phyloP scores from a whole-genome alignment of 2,888 invertebrate species.

The Sinotaia quadrata region DNA sequence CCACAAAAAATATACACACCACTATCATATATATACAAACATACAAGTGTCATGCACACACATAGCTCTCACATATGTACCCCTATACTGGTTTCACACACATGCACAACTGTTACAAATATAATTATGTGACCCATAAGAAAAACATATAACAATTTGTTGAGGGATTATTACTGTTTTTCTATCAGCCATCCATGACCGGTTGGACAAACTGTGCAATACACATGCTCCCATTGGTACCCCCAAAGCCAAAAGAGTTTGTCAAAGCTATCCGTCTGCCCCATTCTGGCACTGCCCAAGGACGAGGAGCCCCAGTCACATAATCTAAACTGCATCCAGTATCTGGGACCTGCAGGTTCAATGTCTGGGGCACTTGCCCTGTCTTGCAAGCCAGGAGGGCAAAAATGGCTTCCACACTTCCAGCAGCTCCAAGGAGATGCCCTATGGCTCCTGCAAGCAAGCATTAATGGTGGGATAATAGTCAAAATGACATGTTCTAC shows the following conservation, averaged over 20 bases:
- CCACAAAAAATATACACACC: too few relatives aligned
- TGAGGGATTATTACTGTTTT: too few relatives aligned
- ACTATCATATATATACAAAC: too few relatives aligned
- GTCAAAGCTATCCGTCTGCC: constrained; percentile 82
- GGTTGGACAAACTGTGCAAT: constrained; percentile 41
- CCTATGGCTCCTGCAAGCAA: constrained; percentile 89
- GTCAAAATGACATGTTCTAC: too few relatives aligned
- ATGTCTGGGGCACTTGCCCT: constrained; percentile 86
- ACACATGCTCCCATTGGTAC: constrained; percentile 88
- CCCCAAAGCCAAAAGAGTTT: constrained; percentile 99
- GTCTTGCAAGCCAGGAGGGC: constrained; percentile 85
- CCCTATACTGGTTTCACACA: too few relatives aligned
- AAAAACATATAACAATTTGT: too few relatives aligned
- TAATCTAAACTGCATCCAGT: constrained; percentile 79
- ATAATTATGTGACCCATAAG: too few relatives aligned
- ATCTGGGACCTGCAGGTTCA: constrained; percentile 84
- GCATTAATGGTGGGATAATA: too few relatives aligned
- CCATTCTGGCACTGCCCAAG: not conserved
- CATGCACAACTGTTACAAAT: too few relatives aligned
- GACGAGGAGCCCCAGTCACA: constrained; percentile 75
- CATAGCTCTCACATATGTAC: too few relatives aligned
- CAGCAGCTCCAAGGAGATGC: constrained; percentile 96
- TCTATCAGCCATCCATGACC: too few relatives aligned
- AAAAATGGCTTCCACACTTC: constrained; percentile 91
- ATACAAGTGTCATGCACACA: too few relatives aligned